phyloP scores from a whole-genome alignment of 1,140 invertebrate genomes.

The Reticulitermes speratus region DNA sequence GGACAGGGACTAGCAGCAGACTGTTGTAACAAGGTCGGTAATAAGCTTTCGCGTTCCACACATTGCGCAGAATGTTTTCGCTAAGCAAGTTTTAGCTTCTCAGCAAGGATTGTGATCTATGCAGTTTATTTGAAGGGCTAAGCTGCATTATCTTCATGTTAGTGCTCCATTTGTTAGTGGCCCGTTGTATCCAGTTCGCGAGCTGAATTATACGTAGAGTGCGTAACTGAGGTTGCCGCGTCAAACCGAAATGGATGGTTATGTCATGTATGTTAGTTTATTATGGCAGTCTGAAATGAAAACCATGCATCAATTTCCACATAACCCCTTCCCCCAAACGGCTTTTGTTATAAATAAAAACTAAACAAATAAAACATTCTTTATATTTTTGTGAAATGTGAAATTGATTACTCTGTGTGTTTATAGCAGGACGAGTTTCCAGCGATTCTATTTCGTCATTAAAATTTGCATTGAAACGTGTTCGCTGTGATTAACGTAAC shows the following conservation, averaged over 20 bases:
- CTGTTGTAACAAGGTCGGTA: no score
- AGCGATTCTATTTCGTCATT: neutral
- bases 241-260: neutral
- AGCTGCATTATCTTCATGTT: no score
- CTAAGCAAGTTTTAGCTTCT: no score
- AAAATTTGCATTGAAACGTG: neutral
- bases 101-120: no score
- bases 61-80: no score
- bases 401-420: neutral
- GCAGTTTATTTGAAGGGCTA: no score
- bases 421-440: neutral
- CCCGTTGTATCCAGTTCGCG: neutral
- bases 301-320: conserved; percentile 6
- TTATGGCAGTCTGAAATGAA: conserved; percentile 16
- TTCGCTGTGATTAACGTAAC: neutral
- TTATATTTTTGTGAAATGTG: conserved; percentile 8
- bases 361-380: neutral
- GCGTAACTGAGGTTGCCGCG: neutral
- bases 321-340: neutral
- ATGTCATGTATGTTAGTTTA: neutral
- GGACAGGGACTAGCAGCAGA: no score
- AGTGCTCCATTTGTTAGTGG: neutral
- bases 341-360: conserved; percentile 18
- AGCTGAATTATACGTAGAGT: neutral
- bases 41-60: no score